These are phyloP conservation scores for Datnioides undecimradiatus DNA, from an alignment of 2,113 vertebrate genomes.

Conservation along the genomic window DNA sequence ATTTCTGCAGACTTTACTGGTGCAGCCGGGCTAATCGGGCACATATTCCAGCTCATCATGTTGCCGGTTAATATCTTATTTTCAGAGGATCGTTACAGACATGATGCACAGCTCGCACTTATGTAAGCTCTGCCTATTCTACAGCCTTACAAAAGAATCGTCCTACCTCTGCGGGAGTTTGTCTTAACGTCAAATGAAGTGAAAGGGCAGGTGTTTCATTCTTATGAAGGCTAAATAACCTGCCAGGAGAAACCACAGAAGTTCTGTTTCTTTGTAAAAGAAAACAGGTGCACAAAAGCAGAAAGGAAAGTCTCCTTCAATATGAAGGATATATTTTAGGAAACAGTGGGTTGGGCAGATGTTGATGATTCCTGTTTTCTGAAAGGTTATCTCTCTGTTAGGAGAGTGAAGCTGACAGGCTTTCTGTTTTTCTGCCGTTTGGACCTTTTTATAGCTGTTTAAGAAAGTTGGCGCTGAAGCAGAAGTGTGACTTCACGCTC, in stretches of 20 bases:
- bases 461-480: slow-evolving; percentile 21
- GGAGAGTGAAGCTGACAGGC: background rate
- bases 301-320: slow-evolving; percentile 36
- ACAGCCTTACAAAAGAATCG: background rate
- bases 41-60: background rate
- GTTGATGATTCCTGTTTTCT: slow-evolving; percentile 44
- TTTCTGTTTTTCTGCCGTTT: background rate
- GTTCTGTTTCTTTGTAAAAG: slow-evolving; percentile 51
- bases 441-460: background rate
- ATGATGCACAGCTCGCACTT: background rate
- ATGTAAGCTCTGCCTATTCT: background rate
- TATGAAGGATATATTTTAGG: background rate
- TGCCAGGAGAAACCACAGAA: slow-evolving; percentile 2
- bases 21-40: slow-evolving; percentile 25
- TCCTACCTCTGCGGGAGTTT: background rate
- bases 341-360: background rate
- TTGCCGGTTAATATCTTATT: background rate
- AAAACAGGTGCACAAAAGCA: slow-evolving; percentile 63
- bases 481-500: slow-evolving; percentile 44
- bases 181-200: background rate
- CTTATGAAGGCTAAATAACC: background rate
- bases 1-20: background rate
- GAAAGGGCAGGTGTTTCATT: background rate
- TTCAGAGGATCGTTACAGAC: background rate
- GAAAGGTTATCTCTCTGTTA: background rate